Evolutionary conservation across 1,140 invertebrate species (phyloP).

Genomic region (Akabosia matsudoensis): DNA sequence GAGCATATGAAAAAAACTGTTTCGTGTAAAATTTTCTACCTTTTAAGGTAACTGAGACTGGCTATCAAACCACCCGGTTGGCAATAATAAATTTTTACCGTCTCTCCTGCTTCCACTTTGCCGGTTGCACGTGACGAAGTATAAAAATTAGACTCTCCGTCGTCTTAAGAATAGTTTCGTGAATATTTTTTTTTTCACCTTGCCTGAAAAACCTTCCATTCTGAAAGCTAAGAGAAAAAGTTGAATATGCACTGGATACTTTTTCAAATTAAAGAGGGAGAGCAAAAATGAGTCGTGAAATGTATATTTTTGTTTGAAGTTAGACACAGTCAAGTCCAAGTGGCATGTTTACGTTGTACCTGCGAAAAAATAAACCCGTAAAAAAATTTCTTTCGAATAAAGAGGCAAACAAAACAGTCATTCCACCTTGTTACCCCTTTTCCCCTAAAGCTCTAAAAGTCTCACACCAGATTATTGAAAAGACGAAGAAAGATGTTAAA

Average conservation of each 20-base stretch:
- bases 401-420: not conserved
- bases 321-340: no score
- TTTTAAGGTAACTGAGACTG: not conserved
- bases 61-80: not conserved
- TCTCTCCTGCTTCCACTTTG: not conserved
- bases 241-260: no score
- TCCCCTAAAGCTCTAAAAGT: no score
- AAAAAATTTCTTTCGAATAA: not conserved
- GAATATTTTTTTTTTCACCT: no score
- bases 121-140: conserved; percentile 8
- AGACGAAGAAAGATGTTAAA: no score
- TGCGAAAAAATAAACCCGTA: conserved; percentile 14
- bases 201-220: no score
- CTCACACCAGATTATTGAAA: no score
- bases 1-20: not conserved
- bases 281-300: no score
- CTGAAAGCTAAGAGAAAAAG: not conserved
- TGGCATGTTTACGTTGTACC: not conserved
- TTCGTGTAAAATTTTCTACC: not conserved
- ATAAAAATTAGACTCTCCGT: not conserved
- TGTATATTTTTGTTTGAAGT: no score
- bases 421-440: not conserved
- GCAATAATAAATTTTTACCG: not conserved
- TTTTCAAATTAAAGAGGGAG: no score
- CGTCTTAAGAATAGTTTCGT: no score